Percentiles rank a stretch among this genome's conserved stretches.
phyloP scores from a whole-genome alignment of 2,888 invertebrate species.

The Eledone cirrhosa region DNA sequence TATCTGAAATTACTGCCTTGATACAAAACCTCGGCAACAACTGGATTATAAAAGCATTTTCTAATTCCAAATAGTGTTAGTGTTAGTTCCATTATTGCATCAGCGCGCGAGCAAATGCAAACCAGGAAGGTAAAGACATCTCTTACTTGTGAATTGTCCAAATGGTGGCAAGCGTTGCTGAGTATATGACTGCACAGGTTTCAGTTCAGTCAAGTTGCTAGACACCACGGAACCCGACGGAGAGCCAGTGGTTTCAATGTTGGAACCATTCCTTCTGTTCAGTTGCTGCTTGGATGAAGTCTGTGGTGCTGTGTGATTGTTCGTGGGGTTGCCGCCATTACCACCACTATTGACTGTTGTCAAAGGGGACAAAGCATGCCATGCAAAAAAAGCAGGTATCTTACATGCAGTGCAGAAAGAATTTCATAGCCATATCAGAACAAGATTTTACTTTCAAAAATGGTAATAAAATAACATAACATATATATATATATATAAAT shows the following conservation, averaged over 20 bases:
- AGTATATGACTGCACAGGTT: conserved; percentile 19
- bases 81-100: not conserved
- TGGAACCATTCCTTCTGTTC: conserved; percentile 12
- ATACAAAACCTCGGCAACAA: too few relatives aligned
- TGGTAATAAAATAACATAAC: too few relatives aligned
- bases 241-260: not conserved
- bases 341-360: conserved; percentile 19
- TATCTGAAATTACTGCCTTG: too few relatives aligned
- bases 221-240: conserved; percentile 15
- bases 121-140: not conserved
- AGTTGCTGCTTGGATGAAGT: conserved; percentile 9
- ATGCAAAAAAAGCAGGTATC: conserved; percentile 14
- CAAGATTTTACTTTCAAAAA: too few relatives aligned
- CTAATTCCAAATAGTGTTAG: too few relatives aligned
- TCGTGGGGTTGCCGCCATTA: conserved; percentile 22
- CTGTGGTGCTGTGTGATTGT: conserved; percentile 20
- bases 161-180: not conserved
- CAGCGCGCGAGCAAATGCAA: not conserved
- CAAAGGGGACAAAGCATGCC: conserved; percentile 25
- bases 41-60: too few relatives aligned
- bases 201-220: conserved; percentile 24
- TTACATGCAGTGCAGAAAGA: conserved; percentile 18
- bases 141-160: conserved; percentile 25
- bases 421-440: too few relatives aligned
- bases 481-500: too few relatives aligned